Evolutionary conservation across 2,888 invertebrate genomes (phyloP), one percentile per base, ranked within the genome.

Genomic region (Cacoxenus indagator): DNA sequence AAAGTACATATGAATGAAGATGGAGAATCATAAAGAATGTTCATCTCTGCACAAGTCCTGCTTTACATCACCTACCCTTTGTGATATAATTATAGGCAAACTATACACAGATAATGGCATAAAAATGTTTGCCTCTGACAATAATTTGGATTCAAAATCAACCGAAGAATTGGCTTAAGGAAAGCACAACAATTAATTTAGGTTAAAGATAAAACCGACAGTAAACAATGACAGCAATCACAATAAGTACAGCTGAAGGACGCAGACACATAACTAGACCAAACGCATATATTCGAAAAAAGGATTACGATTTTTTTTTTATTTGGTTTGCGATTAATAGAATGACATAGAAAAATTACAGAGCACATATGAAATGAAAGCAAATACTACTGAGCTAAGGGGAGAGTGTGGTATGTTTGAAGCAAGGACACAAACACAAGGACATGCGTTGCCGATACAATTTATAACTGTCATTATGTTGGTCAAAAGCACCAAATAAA

Each of bases 161-260:
- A 31, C 31, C 9, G 31, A 31, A 31, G 17, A 67, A 70, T 69
- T 70, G 70, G 69, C 70, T 70, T 61, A 67, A 74, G 69, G 55
- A 75, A 75, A 75, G 73, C 72, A 64, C 73, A 61, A 76, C 75
- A 76, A 77, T 78, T 77, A 78, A 77, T 78, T 75, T 74, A 76
- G 74, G 74, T 72, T 73, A 69, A 65, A 51, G 57, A 62, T 46
- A 31, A 62, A 43, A 9, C 29, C 9, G 43, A 5, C 22, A 37
- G 43, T 31, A 31, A 62, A 29, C 61, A 45, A 66, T 26, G 57
- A 43, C 55, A 72, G 67, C 70, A 73, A 61, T 75, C 62, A 62
- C 6, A 31, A 31, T 8, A 57, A 57, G 57, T 26, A 57, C 55
- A 55, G 66, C 73, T 72, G 71, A 76, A 76, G 74, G 76, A 76